A percentile compares a stretch with the other conserved stretches of the same genome.
These are phyloP conservation scores for Drosophila parabipectinata DNA, from an alignment of 1,140 invertebrate genomes.

Conservation along the genomic window DNA sequence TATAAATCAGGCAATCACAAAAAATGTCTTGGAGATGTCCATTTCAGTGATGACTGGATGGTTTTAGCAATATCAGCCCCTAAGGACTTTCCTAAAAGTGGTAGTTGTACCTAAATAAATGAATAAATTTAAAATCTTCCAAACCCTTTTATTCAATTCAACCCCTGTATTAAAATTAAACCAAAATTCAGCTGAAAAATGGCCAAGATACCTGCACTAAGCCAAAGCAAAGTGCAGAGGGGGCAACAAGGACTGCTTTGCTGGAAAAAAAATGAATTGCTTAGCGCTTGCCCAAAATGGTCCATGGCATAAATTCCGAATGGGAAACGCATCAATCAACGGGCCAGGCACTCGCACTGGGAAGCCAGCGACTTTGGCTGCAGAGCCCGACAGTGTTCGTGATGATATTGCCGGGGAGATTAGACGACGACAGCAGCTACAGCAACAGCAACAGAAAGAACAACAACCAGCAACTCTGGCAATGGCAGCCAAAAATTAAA, in stretches of 20 bases:
- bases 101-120: no score
- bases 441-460: background rate
- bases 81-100: no score
- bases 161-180: background rate
- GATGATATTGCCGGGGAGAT: constrained; percentile 79
- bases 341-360: constrained; percentile 40
- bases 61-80: no score
- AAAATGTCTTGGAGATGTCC: background rate
- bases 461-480: constrained; percentile 17
- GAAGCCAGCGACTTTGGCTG: constrained; percentile 16
- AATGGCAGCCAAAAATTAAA: constrained; percentile 78
- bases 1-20: constrained; percentile 5
- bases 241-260: constrained; percentile 28
- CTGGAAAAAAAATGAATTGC: constrained; percentile 70
- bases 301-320: constrained; percentile 81
- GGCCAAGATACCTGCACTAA: constrained; percentile 9
- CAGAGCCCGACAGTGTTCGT: constrained; percentile 40
- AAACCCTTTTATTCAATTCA: background rate
- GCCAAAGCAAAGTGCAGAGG: background rate
- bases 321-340: constrained; percentile 82
- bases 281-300: constrained; percentile 76
- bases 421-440: constrained; percentile 58
- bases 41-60: background rate
- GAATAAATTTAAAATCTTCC: no score
- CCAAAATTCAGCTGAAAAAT: constrained; percentile 17